phyloP scores from a whole-genome alignment of 2,888 invertebrate genomes.

The Clunio marinus region DNA sequence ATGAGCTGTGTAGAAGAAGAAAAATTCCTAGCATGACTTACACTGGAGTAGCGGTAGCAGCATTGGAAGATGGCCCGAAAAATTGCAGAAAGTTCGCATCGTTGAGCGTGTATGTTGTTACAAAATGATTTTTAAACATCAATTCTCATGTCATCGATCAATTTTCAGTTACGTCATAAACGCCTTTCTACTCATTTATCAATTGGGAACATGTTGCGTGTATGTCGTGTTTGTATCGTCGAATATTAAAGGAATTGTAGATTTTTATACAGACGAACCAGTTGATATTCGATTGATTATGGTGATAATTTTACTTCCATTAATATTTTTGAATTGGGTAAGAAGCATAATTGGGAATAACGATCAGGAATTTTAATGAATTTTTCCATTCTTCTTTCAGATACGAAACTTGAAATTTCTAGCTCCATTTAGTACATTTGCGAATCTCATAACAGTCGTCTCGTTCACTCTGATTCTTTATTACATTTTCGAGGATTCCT shows the following conservation, averaged over 20 bases:
- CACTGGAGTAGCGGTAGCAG: slow-evolving; percentile 73
- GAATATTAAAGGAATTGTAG: slow-evolving; percentile 69
- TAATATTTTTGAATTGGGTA: slow-evolving; percentile 76
- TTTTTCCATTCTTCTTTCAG: not conserved
- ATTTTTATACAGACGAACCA: slow-evolving; percentile 53
- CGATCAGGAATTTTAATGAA: slow-evolving; percentile 54
- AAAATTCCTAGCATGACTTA: slow-evolving; percentile 67
- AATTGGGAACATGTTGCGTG: slow-evolving; percentile 93
- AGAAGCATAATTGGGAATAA: slow-evolving; percentile 55
- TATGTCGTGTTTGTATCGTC: slow-evolving; percentile 91
- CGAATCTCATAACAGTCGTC: slow-evolving; percentile 76
- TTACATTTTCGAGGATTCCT: slow-evolving; percentile 72
- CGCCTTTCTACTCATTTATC: slow-evolving; percentile 75
- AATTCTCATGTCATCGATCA: slow-evolving; percentile 38
- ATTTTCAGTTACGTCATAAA: slow-evolving; percentile 62
- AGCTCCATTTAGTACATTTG: slow-evolving; percentile 63
- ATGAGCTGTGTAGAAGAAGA: slow-evolving; percentile 58
- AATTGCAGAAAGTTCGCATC: slow-evolving; percentile 61
- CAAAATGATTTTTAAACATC: not conserved
- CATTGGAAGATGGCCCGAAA: slow-evolving; percentile 70
- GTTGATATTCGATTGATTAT: slow-evolving; percentile 63
- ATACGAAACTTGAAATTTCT: slow-evolving; percentile 32
- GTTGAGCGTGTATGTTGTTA: slow-evolving; percentile 61
- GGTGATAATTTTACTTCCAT: slow-evolving; percentile 66
- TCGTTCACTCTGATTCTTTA: slow-evolving; percentile 83